Evolutionary conservation across 1,140 invertebrate species (phyloP).

Genomic region (Drosophila tropicalis): DNA sequence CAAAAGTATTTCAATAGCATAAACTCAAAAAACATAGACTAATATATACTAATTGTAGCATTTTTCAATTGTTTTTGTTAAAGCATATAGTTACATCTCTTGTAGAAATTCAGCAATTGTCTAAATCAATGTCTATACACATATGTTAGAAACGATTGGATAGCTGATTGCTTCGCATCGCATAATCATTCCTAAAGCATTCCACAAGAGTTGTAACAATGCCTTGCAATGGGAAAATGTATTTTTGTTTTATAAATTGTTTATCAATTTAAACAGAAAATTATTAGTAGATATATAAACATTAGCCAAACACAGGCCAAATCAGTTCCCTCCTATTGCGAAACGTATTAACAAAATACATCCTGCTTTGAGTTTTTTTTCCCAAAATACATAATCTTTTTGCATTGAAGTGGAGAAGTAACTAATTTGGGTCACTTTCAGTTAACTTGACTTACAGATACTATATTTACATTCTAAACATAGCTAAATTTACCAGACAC

Average conservation of each 20-base stretch:
- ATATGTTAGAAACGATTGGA: too few relatives aligned
- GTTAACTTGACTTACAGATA: constrained; percentile 3
- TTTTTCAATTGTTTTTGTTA: constrained; percentile 8
- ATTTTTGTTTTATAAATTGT: background rate
- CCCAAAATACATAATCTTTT: background rate
- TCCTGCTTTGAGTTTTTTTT: background rate
- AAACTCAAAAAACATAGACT: constrained; percentile 50
- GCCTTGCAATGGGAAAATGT: background rate
- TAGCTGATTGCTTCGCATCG: too few relatives aligned
- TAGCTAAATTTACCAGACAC: constrained; percentile 6
- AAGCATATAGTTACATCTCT: background rate
- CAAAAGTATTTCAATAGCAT: constrained; percentile 68
- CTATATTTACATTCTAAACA: constrained; percentile 13
- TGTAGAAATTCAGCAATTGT: background rate
- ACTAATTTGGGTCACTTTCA: background rate
- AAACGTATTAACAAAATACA: background rate
- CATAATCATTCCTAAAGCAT: background rate
- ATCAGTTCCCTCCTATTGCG: background rate
- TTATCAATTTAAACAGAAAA: background rate
- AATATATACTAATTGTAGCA: constrained; percentile 36
- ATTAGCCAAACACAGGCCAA: background rate
- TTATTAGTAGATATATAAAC: background rate
- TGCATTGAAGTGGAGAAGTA: background rate
- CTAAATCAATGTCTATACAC: background rate
- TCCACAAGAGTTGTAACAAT: background rate